Evolutionary conservation across 2,797 vertebrate species (phyloP).

Genomic region (Gambusia yucatana): DNA sequence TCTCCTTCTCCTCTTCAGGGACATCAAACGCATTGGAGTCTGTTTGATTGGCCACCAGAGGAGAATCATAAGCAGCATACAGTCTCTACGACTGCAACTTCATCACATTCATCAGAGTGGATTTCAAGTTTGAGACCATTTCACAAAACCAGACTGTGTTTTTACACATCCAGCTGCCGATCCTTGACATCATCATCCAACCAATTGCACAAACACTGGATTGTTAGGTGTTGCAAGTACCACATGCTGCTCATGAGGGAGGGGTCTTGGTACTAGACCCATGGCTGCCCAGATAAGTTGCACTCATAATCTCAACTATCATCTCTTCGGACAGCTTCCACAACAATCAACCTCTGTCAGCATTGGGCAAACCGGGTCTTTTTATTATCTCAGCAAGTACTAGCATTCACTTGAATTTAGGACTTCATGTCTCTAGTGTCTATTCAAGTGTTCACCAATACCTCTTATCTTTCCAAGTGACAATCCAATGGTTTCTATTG

Average conservation of each 20-base stretch:
- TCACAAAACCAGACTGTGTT: slow-evolving; percentile 53
- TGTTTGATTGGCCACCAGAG: slow-evolving; percentile 91
- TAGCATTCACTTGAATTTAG: slow-evolving; percentile 75
- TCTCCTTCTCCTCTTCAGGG: slow-evolving; percentile 66
- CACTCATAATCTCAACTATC: slow-evolving; percentile 60
- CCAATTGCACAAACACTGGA: slow-evolving; percentile 69
- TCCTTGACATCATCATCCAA: slow-evolving; percentile 55
- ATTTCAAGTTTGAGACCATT: slow-evolving; percentile 85
- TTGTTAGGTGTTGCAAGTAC: slow-evolving; percentile 63
- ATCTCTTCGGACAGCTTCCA: slow-evolving; percentile 61
- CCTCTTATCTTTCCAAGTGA: slow-evolving; percentile 78
- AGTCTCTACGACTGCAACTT: slow-evolving; percentile 96
- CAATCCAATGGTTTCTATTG: slow-evolving; percentile 74
- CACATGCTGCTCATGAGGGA: slow-evolving; percentile 51
- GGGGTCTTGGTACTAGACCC: slow-evolving; percentile 30
- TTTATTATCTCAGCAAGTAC: slow-evolving; percentile 71
- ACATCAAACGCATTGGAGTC: slow-evolving; percentile 82
- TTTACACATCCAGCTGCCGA: slow-evolving; percentile 58
- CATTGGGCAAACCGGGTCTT: slow-evolving; percentile 61
- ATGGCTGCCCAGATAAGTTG: slow-evolving; percentile 44
- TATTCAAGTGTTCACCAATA: slow-evolving; percentile 76
- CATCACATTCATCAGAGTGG: slow-evolving; percentile 92
- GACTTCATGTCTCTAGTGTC: slow-evolving; percentile 65
- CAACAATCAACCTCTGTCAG: slow-evolving; percentile 76
- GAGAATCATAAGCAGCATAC: slow-evolving; percentile 99